Base-by-base conservation (phyloP, 2,797 vertebrate genomes). In the Steatocranus sp. region DNA sequence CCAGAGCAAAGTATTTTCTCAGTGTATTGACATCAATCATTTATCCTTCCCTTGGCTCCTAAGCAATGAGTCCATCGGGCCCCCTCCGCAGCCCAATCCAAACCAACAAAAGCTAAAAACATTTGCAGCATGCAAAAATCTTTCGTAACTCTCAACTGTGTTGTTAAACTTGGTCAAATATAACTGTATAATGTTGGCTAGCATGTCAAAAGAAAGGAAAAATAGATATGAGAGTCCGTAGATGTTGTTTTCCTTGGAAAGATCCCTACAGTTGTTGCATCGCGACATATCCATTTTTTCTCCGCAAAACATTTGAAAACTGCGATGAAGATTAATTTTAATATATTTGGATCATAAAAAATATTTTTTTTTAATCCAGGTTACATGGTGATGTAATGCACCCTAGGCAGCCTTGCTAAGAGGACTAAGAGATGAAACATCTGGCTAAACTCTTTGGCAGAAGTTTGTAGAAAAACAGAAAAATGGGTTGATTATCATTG, bases 31-130 rank as follows among this genome's bases (percentile, higher is more conserved):
- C 74, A 74, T 14, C 8, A 23, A 83, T 54, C 78, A 77, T 56
- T 82, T 4, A 76, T 76, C 74, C 74, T 79, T 34, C 11, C 54
- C 73, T 12, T 3, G 41, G 61, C 68, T 49, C 68, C 27, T 7
- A 4, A 61, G 78, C 49, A 80, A 80, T 5, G 27, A 68, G 75
- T 83, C 81, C 77, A 1, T 7, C 2, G n/a, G 77, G 76, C 4
- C 23, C 12, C 11, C 17, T 73, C 6, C 7, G 63, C 48, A 8
- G 80, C 74, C 82, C 73, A 78, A 36, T 17, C 14, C 30, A 25
- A 48, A 78, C 78, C 73, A n/a, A 80, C 78, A 87, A 81, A 87
- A 83, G 83, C 73, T 82, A 56, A 77, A 88, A 43, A 53, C 78
- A 83, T 85, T 76, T 11, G 27, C 7, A 36, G 8, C 61, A 50